Percentiles rank a stretch among this genome's conserved stretches.
phyloP scores from a whole-genome alignment of 2,113 vertebrate species.

The Solea senegalensis region DNA sequence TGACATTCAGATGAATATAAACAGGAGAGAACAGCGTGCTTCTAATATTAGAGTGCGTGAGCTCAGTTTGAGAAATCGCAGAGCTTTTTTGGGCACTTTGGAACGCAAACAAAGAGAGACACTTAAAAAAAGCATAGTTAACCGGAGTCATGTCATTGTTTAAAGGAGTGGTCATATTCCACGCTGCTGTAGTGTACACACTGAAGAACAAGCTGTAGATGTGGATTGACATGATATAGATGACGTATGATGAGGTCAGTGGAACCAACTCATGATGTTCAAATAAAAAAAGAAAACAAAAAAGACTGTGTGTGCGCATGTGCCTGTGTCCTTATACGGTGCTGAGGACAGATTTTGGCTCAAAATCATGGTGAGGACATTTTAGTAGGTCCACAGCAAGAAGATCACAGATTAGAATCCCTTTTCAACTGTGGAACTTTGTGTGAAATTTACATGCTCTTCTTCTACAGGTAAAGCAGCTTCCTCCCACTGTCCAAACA shows the following conservation, averaged over 20 bases:
- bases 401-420: no score
- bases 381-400: no score
- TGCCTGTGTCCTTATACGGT: no score
- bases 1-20: neutral
- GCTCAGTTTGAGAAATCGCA: neutral
- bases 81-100: neutral
- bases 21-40: neutral
- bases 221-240: neutral
- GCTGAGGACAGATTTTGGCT: no score
- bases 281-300: neutral
- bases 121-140: no score
- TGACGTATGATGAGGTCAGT: neutral
- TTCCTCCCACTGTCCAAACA: no score
- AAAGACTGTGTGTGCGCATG: neutral
- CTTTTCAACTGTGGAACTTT: no score
- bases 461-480: no score
- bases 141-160: neutral
- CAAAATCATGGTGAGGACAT: no score
- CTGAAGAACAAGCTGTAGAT: neutral
- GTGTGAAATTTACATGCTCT: no score
- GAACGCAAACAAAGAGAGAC: no score
- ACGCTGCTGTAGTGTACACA: neutral
- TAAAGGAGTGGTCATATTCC: neutral
- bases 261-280: neutral
- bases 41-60: neutral